Base-by-base conservation (phyloP, 2,113 vertebrate genomes). In the Carassius auratus region DNA sequence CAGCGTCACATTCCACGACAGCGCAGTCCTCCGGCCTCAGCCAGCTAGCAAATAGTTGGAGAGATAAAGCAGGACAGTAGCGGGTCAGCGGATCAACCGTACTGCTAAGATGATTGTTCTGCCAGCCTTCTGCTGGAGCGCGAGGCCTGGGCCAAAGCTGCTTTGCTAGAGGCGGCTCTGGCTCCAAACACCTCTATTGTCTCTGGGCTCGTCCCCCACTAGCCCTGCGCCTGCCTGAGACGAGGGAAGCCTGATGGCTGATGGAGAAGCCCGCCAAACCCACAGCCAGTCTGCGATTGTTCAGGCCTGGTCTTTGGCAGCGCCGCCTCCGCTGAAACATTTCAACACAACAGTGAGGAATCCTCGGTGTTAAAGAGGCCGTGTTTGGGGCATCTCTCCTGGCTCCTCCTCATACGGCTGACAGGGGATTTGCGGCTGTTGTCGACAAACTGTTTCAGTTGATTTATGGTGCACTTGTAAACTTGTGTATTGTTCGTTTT, bases 91-190 rank as follows among this genome's bases (percentile, higher is more conserved):
- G 92, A 92, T 94, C 90, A 92, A 90, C 94, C 91, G 91, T 92
- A 93, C 93, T 93, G 92, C 94, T 94, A 93, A 94, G 92, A 92
- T 93, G 92, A 93, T 93, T 93, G 91, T 92, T 92, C 90, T 94
- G 94, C 94, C 94, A 94, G 93, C 90, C 93, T 91, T 93, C 94
- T 94, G 94, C n/a, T 12, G 92, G 90, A 93, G 90, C 90, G 3
- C 17, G 5, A 80, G 52, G 61, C 13, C 83, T 26, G 76, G 85
- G 74, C 73, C 55, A 88, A 88, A 89, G 87, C 89, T 33, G 82
- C 86, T 89, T 88, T 85, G 93, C 95, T 94, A 91, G 93, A 94
- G 94, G 94, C 93, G 90, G 91, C 93, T 90, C 91, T 86, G 93
- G 92, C 91, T 95, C 85, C 61, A 5, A 7, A 26, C 92, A 90